Base-by-base conservation (phyloP, 2,797 vertebrate species). In the Fundulus diaphanus region DNA sequence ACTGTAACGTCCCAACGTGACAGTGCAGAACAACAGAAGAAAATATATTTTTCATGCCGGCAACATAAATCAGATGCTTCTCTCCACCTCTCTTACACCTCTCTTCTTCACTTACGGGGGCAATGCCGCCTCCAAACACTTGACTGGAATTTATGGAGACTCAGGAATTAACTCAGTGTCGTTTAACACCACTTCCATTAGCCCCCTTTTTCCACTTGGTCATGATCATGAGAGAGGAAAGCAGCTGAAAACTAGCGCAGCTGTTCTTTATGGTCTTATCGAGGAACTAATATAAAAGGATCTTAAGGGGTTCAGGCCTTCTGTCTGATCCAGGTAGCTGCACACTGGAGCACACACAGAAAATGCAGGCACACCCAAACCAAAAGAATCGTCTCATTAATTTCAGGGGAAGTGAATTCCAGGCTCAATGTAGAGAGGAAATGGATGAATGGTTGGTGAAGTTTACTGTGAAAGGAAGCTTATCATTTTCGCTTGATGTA, bases 401-500 rank as follows among this genome's bases (percentile, higher is more conserved):
- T 88, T 86, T 74, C 82, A 86, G 84, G 82, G 82, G 82, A 91
- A 91, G 88, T 84, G 67, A 86, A 80, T 51, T 73, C 74, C 70
- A 81, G 82, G 86, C 81, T 84, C 82, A 85, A 77, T 83, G 65
- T 70, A 67, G 84, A 74, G 72, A 75, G 6, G 77, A 83, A 80
- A 37, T 85, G 85, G 72, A 87, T 68, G 75, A 77, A 82, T 80
- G 79, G 78, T 84, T 86, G 79, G 73, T 87, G 89, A 86, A 92
- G 90, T 90, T 86, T 87, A 81, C 85, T 85, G 82, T 89, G 88
- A 85, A 93, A 86, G 88, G 90, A 89, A 90, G 92, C 90, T 91
- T 93, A 92, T 92, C 92, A 93, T 93, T 92, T 95, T 91, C 93
- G 94, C 89, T 92, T 92, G 90, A 94, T 85, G 92, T 92, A 90